A percentile compares a stretch with the other conserved stretches of the same genome.
phyloP scores from a whole-genome alignment of 2,113 vertebrate species.

The Hymenochirus boettgeri region DNA sequence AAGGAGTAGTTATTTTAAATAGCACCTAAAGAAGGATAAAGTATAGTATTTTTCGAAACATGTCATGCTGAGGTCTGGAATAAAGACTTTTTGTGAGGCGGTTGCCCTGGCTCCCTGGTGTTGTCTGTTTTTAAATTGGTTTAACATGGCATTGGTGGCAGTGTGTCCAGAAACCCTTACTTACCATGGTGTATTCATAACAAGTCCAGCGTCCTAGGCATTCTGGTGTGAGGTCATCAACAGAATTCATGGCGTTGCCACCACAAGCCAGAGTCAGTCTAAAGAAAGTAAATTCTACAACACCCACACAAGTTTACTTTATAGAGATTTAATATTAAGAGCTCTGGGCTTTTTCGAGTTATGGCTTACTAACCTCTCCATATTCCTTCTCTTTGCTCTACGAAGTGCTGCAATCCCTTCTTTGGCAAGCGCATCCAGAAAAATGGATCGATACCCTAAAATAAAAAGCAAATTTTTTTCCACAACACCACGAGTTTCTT shows the following conservation, averaged over 20 bases:
- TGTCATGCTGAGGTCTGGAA: too few species aligned
- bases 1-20: too few species aligned
- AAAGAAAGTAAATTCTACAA: slow-evolving; percentile 8
- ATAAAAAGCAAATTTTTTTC: background rate
- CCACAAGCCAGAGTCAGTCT: slow-evolving; percentile 90
- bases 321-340: too few species aligned
- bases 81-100: too few species aligned
- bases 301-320: too few species aligned
- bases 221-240: slow-evolving; percentile 85
- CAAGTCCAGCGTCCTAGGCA: slow-evolving; percentile 79
- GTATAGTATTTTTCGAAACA: too few species aligned
- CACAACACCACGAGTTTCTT: background rate
- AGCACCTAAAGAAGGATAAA: too few species aligned
- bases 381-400: slow-evolving; percentile 94
- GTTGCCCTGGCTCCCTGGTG: too few species aligned
- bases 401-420: slow-evolving; percentile 91
- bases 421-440: slow-evolving; percentile 91
- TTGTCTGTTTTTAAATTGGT: too few species aligned
- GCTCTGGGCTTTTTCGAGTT: too few species aligned
- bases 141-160: too few species aligned
- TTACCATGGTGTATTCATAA: slow-evolving; percentile 89
- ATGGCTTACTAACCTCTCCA: slow-evolving; percentile 82
- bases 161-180: slow-evolving; percentile 43
- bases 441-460: slow-evolving; percentile 89
- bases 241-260: slow-evolving; percentile 86